phyloP scores from a whole-genome alignment of 2,797 vertebrate species.

The Rhinella marina region DNA sequence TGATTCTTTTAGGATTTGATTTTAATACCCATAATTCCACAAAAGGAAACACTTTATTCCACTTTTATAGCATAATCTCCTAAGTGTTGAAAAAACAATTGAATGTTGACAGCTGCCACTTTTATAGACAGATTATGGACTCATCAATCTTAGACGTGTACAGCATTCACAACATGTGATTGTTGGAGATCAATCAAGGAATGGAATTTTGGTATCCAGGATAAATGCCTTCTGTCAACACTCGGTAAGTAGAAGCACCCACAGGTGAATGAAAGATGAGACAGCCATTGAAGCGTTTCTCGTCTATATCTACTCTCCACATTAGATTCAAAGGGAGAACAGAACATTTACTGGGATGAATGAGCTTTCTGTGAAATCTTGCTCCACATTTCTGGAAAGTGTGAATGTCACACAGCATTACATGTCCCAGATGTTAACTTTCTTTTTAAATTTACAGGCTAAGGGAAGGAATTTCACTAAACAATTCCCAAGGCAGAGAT shows the following conservation, averaged over 20 bases:
- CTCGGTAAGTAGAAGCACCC: slow-evolving; percentile 32
- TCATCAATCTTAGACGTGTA: slow-evolving; percentile 40
- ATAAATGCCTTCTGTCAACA: slow-evolving; percentile 52
- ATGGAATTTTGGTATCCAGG: slow-evolving; percentile 40
- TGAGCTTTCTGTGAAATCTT: neutral
- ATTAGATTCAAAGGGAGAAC: neutral
- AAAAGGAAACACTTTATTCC: neutral
- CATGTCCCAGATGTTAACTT: slow-evolving; percentile 29
- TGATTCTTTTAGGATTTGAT: neutral
- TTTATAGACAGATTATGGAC: slow-evolving; percentile 53
- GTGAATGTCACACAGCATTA: slow-evolving; percentile 11
- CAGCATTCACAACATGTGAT: slow-evolving; percentile 42
- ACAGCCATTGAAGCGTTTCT: neutral
- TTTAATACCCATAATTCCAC: neutral
- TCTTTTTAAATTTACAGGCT: slow-evolving; percentile 1
- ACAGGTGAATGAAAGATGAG: slow-evolving; percentile 50
- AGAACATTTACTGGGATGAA: neutral
- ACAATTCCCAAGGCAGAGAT: neutral
- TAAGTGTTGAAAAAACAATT: slow-evolving; percentile 20
- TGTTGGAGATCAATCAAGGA: slow-evolving; percentile 30
- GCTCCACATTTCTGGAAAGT: slow-evolving; percentile 16
- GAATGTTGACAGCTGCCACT: slow-evolving; percentile 17
- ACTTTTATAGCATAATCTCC: neutral
- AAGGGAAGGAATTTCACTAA: slow-evolving; percentile 1
- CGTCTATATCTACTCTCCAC: neutral